Conservation (phyloP, 2,888 invertebrate genomes). For the Tanytarsus gracilentus region DNA sequence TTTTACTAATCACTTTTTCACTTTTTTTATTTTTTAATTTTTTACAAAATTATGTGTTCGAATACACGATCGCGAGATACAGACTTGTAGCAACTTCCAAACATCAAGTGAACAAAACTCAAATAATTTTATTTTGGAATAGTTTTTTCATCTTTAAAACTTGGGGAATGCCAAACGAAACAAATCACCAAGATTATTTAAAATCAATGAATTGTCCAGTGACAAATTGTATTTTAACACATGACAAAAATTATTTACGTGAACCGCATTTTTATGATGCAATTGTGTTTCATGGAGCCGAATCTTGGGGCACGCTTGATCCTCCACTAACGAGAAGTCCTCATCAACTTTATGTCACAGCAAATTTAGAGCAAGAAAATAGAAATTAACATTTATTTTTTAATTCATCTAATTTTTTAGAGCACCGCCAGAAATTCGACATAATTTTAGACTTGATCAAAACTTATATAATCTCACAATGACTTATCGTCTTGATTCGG, state of each 20-base stretch:
- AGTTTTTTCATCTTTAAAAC: neutral
- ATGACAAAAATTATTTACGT: constrained; percentile 37
- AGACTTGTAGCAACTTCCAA: neutral
- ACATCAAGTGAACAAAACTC: neutral
- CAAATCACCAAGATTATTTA: constrained; percentile 35
- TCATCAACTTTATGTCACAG: constrained; percentile 47
- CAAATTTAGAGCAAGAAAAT: constrained; percentile 40
- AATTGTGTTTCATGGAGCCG: constrained; percentile 46
- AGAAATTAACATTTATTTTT: neutral
- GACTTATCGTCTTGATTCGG: constrained; percentile 49
- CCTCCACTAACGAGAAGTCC: constrained; percentile 40
- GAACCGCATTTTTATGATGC: constrained; percentile 45
- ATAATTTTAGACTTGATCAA: constrained; percentile 36
- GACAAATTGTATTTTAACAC: constrained; percentile 44
- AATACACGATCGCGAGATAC: too few species aligned
- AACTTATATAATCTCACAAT: constrained; percentile 50
- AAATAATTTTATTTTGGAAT: constrained; percentile 1
- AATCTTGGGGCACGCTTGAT: constrained; percentile 37
- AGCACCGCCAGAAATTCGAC: constrained; percentile 41
- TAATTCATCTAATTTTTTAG: neutral
- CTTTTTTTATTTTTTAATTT: too few species aligned
- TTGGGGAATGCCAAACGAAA: constrained; percentile 33
- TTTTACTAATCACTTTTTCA: too few species aligned
- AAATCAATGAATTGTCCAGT: constrained; percentile 38
- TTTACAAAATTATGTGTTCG: too few species aligned